phyloP scores from a whole-genome alignment of 2,888 invertebrate genomes.

The Mayetiola destructor region DNA sequence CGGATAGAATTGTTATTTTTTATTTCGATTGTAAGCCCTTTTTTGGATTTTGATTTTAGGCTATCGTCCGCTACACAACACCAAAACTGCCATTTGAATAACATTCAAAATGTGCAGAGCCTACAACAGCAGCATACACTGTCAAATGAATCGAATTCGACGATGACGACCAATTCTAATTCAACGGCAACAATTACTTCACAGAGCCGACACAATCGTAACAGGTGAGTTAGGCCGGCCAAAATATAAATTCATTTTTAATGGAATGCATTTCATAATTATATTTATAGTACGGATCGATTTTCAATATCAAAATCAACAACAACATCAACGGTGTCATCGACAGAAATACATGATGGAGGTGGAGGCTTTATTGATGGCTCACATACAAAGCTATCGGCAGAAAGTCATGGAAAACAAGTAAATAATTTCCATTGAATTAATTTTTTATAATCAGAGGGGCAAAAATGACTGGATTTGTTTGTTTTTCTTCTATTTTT shows the following conservation, averaged over 20 bases:
- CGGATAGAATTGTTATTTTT: neutral
- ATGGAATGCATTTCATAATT: neutral
- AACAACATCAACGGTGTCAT: neutral
- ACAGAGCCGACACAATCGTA: neutral
- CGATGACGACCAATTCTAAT: slow-evolving; percentile 8
- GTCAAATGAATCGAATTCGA: slow-evolving; percentile 5
- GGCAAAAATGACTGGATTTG: neutral
- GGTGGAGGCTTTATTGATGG: neutral
- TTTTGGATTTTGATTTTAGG: neutral
- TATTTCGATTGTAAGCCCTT: neutral
- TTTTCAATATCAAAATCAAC: neutral
- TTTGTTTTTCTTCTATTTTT: neutral
- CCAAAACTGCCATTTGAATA: slow-evolving; percentile 3
- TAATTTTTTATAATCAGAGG: neutral
- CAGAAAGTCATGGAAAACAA: neutral
- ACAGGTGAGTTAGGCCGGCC: neutral
- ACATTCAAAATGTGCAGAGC: slow-evolving; percentile 5
- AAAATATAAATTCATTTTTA: neutral
- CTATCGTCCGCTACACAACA: slow-evolving; percentile 3
- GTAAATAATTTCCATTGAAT: neutral
- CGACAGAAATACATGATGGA: neutral
- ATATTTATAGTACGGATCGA: slow-evolving; percentile 1
- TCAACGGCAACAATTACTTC: neutral
- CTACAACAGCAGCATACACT: slow-evolving; percentile 1
- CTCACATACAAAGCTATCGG: neutral